Base-by-base conservation (phyloP, 2,888 invertebrate species). In the Xanthorhoe spadicearia region DNA sequence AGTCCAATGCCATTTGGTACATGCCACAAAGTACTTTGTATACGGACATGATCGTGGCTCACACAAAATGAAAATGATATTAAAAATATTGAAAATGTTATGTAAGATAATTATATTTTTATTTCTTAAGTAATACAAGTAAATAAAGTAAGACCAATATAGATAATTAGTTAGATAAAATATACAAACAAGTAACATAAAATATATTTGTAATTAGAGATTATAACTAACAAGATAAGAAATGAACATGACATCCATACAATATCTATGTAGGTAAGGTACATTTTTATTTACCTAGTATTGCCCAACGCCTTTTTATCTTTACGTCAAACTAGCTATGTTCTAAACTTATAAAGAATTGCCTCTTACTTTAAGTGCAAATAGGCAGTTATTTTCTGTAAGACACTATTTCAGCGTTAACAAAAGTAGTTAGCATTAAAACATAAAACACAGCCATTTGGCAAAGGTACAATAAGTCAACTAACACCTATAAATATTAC, bases 401-500 rank as follows among this genome's bases (percentile, higher is more conserved):
- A 13, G 38, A 43, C 5, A 43, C 13, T 13, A 43, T 13, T 43
- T 13, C 13, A 43, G 38, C 38, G 15, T 17, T 15, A 15, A 8
- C 6, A 6, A 51, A 43, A 9, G 43, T 50, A 28, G 28, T 2
- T 13, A 43, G 50, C 32, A 56, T 19, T 57, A 57, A 58, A 51
- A 19, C 51, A 61, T 64, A 66, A n/a, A 23, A 72, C 69, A 74
- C 72, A 72, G 72, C 70, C 74, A 66, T 66, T 23, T 28, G 66
- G 68, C 70, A 64, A 68, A 69, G 65, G 72, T 74, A 68, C 65
- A 46, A 23, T 23, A 23, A 23, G 23, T 23, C 23, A 23, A 23
- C 4, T 23, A 51, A 48, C 13, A 63, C 50, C 66, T 43, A 60
- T 66, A 23, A n/a, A 23, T 23, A 23, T 3, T 23, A 4, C 4